Percentiles rank a stretch among this genome's conserved stretches.
phyloP scores from a whole-genome alignment of 2,888 invertebrate genomes.

The Acanthosoma haemorrhoidale region DNA sequence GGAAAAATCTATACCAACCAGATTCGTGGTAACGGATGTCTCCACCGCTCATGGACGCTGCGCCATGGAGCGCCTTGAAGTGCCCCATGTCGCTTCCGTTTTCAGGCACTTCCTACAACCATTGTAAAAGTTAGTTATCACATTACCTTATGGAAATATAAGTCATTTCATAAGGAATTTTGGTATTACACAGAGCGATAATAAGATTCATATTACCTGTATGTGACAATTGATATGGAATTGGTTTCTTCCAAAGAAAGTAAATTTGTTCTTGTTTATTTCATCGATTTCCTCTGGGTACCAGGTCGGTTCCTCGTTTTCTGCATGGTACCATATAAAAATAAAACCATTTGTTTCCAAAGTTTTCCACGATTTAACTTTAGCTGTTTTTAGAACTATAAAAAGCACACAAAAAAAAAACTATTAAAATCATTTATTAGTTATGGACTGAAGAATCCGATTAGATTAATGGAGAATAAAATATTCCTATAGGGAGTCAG shows the following conservation, averaged over 20 bases:
- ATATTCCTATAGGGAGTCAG: background rate
- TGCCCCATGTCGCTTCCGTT: constrained; percentile 84
- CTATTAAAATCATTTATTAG: background rate
- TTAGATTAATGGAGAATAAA: background rate
- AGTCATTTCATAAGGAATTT: no score
- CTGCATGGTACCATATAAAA: constrained; percentile 79
- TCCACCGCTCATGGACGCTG: constrained; percentile 52
- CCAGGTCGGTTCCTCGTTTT: constrained; percentile 65
- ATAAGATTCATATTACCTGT: constrained; percentile 53
- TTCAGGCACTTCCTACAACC: constrained; percentile 81
- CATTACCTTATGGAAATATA: no score
- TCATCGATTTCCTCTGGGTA: constrained; percentile 54
- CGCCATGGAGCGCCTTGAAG: constrained; percentile 67
- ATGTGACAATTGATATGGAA: constrained; percentile 72
- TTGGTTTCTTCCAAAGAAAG: constrained; percentile 70
- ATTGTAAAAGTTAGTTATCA: no score
- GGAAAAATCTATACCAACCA: constrained; percentile 48
- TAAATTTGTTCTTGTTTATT: constrained; percentile 54
- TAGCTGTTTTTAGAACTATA: constrained; percentile 63
- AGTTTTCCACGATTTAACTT: constrained; percentile 62
- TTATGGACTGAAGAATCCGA: background rate
- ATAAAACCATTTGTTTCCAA: constrained; percentile 67
- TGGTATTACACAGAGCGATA: background rate
- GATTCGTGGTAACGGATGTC: constrained; percentile 45
- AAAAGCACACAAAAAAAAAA: background rate